A percentile compares a stretch with the other conserved stretches of the same genome.
Evolutionary conservation across 64 coral and sea anemone species (phyloP).

Genomic region (Stichodactyla mertensii): DNA sequence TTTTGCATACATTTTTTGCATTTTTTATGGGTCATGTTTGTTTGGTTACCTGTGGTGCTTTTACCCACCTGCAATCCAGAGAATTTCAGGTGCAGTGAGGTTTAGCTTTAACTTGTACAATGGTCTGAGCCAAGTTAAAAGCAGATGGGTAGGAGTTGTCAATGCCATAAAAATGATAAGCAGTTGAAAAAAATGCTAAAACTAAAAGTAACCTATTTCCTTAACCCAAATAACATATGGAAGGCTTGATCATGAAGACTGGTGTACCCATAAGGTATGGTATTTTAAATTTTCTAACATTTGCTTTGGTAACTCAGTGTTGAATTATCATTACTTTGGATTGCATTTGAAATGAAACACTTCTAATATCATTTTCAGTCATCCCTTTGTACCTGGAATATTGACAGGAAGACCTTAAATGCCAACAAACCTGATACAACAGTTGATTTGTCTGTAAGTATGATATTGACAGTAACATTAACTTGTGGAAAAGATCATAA

Average conservation of each 20-base stretch:
- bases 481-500: too few relatives aligned
- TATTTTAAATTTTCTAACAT: not conserved
- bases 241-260: slow-evolving; percentile 90
- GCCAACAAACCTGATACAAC: slow-evolving; percentile 72
- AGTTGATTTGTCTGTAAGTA: slow-evolving; percentile 83
- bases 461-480: too few relatives aligned
- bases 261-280: slow-evolving; percentile 95
- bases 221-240: slow-evolving; percentile 59
- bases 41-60: too few relatives aligned
- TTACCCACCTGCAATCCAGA: too few relatives aligned
- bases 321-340: not conserved
- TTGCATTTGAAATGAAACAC: not conserved
- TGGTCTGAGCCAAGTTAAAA: too few relatives aligned
- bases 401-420: slow-evolving; percentile 73
- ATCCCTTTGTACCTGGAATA: slow-evolving; percentile 90
- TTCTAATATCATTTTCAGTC: slow-evolving; percentile 33
- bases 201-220: not conserved
- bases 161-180: too few relatives aligned
- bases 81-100: too few relatives aligned
- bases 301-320: not conserved
- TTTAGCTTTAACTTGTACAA: too few relatives aligned
- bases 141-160: too few relatives aligned
- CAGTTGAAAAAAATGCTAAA: not conserved
- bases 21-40: not conserved
- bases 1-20: not conserved